Base-by-base conservation (phyloP, 2,797 vertebrate genomes). In the Gadopsis bispinosus region DNA sequence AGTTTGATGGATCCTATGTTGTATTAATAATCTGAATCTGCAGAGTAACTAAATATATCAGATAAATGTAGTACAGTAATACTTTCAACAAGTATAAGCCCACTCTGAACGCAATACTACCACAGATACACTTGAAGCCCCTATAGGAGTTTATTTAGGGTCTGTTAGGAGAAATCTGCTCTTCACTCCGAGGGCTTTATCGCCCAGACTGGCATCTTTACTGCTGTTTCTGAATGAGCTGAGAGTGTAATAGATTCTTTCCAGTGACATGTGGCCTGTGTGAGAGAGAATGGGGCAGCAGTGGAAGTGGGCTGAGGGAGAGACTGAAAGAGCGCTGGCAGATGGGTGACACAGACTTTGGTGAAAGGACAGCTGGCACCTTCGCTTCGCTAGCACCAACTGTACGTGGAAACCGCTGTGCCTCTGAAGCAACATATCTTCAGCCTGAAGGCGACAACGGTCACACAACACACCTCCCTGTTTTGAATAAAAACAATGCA, bases 351-450 rank as follows among this genome's bases (percentile, higher is more conserved):
- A 85, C 67, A 77, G 61, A 74, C 19, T 68, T 68, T 70, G 83
- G 81, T 78, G 56, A 89, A 79, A 74, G 84, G 87, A 88, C 91
- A 93, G 89, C 88, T 93, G 92, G 88, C 70, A 81, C 65, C 78
- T 75, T 69, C 19, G 19, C 73, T 56, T 64, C 72, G 66, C 56
- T 26, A 12, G 55, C 31, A 48, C 4, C 22, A 4, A 4, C 64
- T 88, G 83, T 61, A 58, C 2, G 4, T 22, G 17, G 53, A 69
- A 67, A 26, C 10, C 11, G 26, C 45, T n/a, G 31, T 26, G 48
- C 47, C 48, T 51, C 7, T 43, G 7, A 69, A 69, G 76, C 56
- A 68, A 76, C 77, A 88, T 79, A 70, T 73, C 83, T 83, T 74
- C 48, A 66, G 55, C 56, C 43, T 37, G 60, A 79, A 26, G 39